phyloP scores from a whole-genome alignment of 35 echinoderm and acorn worm species.

The Ophiothrix spiculata region DNA sequence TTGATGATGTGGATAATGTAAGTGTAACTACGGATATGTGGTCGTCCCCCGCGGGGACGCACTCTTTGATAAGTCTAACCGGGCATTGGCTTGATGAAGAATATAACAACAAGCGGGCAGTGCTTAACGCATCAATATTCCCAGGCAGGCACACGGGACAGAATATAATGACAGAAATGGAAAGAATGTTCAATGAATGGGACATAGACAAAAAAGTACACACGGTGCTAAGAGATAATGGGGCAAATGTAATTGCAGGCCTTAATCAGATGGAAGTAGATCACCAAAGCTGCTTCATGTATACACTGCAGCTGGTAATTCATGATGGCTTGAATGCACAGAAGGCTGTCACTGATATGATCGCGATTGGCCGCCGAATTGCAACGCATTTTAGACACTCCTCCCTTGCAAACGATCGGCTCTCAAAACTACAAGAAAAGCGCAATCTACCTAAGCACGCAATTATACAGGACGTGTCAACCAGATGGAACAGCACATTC shows the following conservation, averaged over 20 bases:
- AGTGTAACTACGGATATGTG: slow-evolving; percentile 20
- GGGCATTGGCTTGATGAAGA: slow-evolving; percentile 10
- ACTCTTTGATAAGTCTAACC: background rate
- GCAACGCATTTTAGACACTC: background rate
- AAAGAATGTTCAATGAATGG: slow-evolving; percentile 5
- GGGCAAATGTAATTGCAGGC: background rate
- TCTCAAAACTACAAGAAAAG: background rate
- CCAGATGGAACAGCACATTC: slow-evolving; percentile 33
- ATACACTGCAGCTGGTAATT: slow-evolving; percentile 8
- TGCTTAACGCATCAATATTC: background rate
- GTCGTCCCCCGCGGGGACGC: background rate
- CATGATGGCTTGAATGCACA: background rate
- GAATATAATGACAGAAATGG: background rate
- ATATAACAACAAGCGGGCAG: background rate
- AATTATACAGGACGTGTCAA: slow-evolving; percentile 26
- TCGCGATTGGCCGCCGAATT: background rate
- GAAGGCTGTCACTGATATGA: background rate
- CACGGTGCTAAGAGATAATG: slow-evolving; percentile 10
- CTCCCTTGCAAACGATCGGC: background rate
- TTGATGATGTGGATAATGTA: background rate
- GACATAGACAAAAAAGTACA: background rate
- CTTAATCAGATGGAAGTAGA: background rate
- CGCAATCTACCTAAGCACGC: slow-evolving; percentile 6
- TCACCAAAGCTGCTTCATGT: background rate
- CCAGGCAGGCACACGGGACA: background rate